phyloP scores from a whole-genome alignment of 2,113 vertebrate species.

The Corydoras sp. region DNA sequence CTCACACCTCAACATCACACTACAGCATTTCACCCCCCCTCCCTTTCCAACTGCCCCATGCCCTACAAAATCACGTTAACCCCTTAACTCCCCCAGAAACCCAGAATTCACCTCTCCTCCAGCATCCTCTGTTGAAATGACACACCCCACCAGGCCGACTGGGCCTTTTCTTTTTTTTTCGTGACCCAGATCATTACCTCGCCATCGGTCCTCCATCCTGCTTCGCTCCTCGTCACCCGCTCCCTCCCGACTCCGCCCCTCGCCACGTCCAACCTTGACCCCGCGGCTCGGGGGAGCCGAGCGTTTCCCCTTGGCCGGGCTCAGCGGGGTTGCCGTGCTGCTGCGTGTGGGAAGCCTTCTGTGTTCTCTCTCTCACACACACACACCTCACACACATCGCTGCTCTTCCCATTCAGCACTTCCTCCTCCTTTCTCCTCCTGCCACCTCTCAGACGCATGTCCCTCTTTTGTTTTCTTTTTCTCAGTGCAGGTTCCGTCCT shows the following conservation, averaged over 20 bases:
- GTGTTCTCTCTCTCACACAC: conserved; percentile 68
- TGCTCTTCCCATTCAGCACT: conserved; percentile 58
- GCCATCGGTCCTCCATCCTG: neutral
- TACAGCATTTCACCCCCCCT: no score
- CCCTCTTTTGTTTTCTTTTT: conserved; percentile 28
- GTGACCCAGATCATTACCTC: conserved; percentile 1
- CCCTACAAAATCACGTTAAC: no score
- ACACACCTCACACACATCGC: conserved; percentile 52
- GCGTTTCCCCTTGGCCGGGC: conserved; percentile 67
- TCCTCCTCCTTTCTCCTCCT: conserved; percentile 52
- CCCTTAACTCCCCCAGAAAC: no score
- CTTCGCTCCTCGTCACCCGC: conserved; percentile 27
- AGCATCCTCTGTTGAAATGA: neutral
- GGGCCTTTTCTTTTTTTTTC: neutral
- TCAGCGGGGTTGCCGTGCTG: conserved; percentile 57
- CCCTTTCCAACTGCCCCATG: no score
- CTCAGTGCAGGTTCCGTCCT: conserved; percentile 29
- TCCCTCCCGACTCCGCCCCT: conserved; percentile 28
- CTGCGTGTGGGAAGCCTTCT: conserved; percentile 67
- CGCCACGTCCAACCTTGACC: conserved; percentile 64
- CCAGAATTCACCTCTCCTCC: no score
- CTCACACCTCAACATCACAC: no score
- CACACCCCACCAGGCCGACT: neutral
- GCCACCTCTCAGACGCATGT: conserved; percentile 31
- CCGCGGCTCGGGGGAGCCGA: conserved; percentile 56